A percentile compares a stretch with the other conserved stretches of the same genome.
These are phyloP conservation scores for Ashinkailepas kermadecensis DNA, from an alignment of 2,888 invertebrate species.

Conservation along the genomic window DNA sequence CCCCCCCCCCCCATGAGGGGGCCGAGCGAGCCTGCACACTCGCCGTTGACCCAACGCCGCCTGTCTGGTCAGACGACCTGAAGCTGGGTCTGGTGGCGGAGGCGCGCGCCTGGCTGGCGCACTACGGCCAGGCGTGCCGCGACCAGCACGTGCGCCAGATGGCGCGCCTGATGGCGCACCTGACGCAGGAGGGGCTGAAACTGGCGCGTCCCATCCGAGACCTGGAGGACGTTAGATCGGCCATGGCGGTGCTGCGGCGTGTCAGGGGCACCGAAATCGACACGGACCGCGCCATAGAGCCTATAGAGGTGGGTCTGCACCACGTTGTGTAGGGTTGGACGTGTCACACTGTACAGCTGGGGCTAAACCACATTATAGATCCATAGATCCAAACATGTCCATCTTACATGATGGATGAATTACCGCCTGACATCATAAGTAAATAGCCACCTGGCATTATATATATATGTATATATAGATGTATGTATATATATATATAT, in stretches of 20 bases:
- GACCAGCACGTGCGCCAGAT: slow-evolving; percentile 84
- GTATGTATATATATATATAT: too few relatives aligned
- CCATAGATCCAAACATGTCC: too few relatives aligned
- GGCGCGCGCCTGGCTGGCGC: slow-evolving; percentile 67
- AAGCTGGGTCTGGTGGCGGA: slow-evolving; percentile 55
- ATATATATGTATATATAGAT: too few relatives aligned
- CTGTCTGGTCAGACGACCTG: slow-evolving; percentile 38
- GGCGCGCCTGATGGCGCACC: slow-evolving; percentile 61
- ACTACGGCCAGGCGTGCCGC: slow-evolving; percentile 55
- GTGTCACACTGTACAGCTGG: too few relatives aligned
- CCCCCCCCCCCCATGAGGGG: too few relatives aligned
- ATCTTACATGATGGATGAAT: too few relatives aligned
- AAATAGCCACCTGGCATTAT: too few relatives aligned
- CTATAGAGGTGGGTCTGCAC: slow-evolving; percentile 63
- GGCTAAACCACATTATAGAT: too few relatives aligned
- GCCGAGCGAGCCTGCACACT: too few relatives aligned
- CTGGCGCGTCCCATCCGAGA: slow-evolving; percentile 80
- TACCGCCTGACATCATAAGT: too few relatives aligned
- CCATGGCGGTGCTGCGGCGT: slow-evolving; percentile 88
- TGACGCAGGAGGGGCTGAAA: slow-evolving; percentile 85
- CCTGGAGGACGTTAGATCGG: slow-evolving; percentile 83
- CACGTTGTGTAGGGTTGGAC: too few relatives aligned
- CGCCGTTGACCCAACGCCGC: neutral
- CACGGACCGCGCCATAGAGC: slow-evolving; percentile 86
- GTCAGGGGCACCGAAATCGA: slow-evolving; percentile 91